Base-by-base conservation (phyloP, 2,113 vertebrate genomes). In the Gnathonemus longibarbis region DNA sequence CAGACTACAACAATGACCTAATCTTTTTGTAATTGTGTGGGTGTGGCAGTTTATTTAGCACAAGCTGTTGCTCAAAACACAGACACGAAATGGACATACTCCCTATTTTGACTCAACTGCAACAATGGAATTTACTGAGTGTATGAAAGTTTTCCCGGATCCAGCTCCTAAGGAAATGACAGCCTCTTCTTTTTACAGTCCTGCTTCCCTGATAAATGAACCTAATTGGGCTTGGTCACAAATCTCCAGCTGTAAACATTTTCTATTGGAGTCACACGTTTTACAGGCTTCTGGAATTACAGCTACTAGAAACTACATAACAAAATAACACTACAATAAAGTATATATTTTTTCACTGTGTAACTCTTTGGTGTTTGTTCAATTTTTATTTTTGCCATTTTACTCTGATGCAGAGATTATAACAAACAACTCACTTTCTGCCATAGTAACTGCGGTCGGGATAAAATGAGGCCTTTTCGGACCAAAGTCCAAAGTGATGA, bases 21-120 rank as follows among this genome's bases (percentile, higher is more conserved):
- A 45, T 84, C 27, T 13, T 45, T 84, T 48, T 31, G 15, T 21
- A 31, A 85, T 91, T 48, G 49, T 45, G 62, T 87, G 91, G 88
- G 91, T 83, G 91, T 80, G 89, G 90, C 46, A 58, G 83, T 91
- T 90, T 70, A 88, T 92, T 90, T 80, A 66, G 70, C 87, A 90
- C 89, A 92, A 92, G 92, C 89, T 90, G 77, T 91, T 92, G 90
- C 92, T 91, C 92, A 89, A 93, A 90, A 91, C 80, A 91, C 91
- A 91, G 92, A 90, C 62, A 88, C 39, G 50, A 89, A 42, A 89
- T 89, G 89, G 80, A 56, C 66, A 84, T 80, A 56, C 35, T 84
- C 89, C 80, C 86, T 89, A 49, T 92, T 91, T 89, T 91, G 93
- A 92, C 92, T 91, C 91, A 92, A 93, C 89, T 90, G 45, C 11